Evolutionary conservation across 1,140 invertebrate species (phyloP).

Genomic region (Chelonus insularis): DNA sequence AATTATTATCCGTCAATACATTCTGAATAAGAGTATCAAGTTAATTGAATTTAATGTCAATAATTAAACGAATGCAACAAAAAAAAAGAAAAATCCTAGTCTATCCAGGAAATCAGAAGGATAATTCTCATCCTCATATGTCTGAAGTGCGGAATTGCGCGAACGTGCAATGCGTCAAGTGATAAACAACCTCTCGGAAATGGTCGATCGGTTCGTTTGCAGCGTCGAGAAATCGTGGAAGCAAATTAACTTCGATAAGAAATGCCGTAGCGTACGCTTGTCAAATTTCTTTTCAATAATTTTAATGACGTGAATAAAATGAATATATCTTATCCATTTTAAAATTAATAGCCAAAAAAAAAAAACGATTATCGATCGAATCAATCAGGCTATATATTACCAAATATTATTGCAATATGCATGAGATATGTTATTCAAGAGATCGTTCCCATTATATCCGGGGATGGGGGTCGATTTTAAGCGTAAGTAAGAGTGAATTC

Average conservation of each 20-base stretch:
- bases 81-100: background rate
- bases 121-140: slow-evolving; percentile 1
- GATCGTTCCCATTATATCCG: slow-evolving; percentile 13
- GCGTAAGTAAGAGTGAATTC: slow-evolving; percentile 43
- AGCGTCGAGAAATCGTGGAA: slow-evolving; percentile 19
- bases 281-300: slow-evolving; percentile 7
- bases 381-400: too few species aligned
- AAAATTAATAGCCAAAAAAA: too few species aligned
- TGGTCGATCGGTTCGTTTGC: slow-evolving; percentile 21
- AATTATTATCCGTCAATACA: too few species aligned
- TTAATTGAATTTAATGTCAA: background rate
- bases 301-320: background rate
- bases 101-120: slow-evolving; percentile 5
- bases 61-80: background rate
- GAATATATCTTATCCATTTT: background rate
- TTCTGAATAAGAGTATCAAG: too few species aligned
- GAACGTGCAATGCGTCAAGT: slow-evolving; percentile 17
- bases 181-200: slow-evolving; percentile 34
- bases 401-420: background rate
- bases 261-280: slow-evolving; percentile 15
- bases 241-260: slow-evolving; percentile 22
- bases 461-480: slow-evolving; percentile 40
- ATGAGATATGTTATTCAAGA: background rate
- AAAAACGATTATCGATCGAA: too few species aligned
- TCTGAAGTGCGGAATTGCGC: background rate